These are phyloP conservation scores for Bombus cullumanus DNA, from an alignment of 1,140 invertebrate genomes.

Conservation along the genomic window DNA sequence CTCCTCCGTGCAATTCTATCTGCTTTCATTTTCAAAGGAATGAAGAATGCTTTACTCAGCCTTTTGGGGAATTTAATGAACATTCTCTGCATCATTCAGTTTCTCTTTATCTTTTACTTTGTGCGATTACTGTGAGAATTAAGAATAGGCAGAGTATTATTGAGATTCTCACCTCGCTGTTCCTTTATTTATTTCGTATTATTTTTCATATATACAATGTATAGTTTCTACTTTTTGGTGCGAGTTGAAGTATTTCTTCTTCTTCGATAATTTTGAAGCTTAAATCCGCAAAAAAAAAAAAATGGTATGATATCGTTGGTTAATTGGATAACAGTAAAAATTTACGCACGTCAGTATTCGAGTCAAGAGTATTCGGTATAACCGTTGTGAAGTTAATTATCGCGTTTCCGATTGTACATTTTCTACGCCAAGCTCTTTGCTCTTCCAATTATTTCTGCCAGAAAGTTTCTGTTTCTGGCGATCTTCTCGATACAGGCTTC, in stretches of 20 bases:
- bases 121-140: not conserved
- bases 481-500: not conserved
- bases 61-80: not conserved
- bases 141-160: not conserved
- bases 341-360: not conserved
- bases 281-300: not conserved
- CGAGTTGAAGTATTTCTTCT: no score
- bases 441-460: conserved; percentile 12
- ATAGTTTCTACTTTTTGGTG: no score
- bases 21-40: not conserved
- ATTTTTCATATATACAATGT: not conserved
- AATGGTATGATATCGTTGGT: not conserved
- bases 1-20: not conserved
- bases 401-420: not conserved
- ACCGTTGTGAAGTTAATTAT: conserved; percentile 31
- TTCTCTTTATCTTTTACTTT: not conserved
- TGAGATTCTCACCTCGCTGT: no score
- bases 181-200: not conserved
- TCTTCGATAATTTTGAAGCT: not conserved
- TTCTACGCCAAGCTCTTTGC: not conserved
- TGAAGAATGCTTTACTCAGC: no score
- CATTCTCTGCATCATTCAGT: not conserved
- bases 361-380: not conserved
- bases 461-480: not conserved
- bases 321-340: conserved; percentile 27